A percentile compares a stretch with the other conserved stretches of the same genome.
phyloP scores from a whole-genome alignment of 2,888 invertebrate species.

The Pegoplata infirma region DNA sequence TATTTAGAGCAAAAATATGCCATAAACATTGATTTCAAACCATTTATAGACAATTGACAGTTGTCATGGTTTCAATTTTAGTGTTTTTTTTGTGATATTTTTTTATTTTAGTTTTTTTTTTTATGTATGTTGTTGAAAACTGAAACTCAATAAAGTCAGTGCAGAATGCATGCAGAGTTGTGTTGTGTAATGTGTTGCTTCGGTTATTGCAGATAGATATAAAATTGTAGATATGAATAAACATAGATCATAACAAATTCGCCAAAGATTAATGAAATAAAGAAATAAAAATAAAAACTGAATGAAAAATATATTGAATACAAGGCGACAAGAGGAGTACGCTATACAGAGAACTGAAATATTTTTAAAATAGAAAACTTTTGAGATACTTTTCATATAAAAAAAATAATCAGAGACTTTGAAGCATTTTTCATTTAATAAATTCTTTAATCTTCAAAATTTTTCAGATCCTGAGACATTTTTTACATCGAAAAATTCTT shows the following conservation, averaged over 20 bases:
- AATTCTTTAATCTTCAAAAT: too few relatives aligned
- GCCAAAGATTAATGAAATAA: not conserved
- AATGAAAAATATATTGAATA: too few relatives aligned
- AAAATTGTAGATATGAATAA: constrained; percentile 24
- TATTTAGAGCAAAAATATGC: constrained; percentile 40
- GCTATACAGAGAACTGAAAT: not conserved
- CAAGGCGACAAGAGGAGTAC: not conserved
- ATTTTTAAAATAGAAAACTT: too few relatives aligned
- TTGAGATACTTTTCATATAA: too few relatives aligned
- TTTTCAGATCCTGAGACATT: too few relatives aligned
- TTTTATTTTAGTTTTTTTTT: not conserved
- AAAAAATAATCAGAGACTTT: too few relatives aligned
- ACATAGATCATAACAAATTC: constrained; percentile 31
- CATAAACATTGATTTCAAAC: constrained; percentile 47
- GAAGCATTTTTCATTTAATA: too few relatives aligned
- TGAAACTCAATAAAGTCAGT: constrained; percentile 41
- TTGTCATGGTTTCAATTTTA: constrained; percentile 42
- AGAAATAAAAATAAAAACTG: not conserved
- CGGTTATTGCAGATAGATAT: constrained; percentile 11
- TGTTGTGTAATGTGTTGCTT: not conserved
- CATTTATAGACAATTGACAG: constrained; percentile 53
- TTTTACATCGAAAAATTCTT: too few relatives aligned
- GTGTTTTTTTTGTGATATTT: not conserved
- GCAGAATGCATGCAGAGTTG: constrained; percentile 34
- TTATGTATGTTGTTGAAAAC: not conserved